Conservation (phyloP, 2,113 vertebrate genomes). For the Scophthalmus maximus region DNA sequence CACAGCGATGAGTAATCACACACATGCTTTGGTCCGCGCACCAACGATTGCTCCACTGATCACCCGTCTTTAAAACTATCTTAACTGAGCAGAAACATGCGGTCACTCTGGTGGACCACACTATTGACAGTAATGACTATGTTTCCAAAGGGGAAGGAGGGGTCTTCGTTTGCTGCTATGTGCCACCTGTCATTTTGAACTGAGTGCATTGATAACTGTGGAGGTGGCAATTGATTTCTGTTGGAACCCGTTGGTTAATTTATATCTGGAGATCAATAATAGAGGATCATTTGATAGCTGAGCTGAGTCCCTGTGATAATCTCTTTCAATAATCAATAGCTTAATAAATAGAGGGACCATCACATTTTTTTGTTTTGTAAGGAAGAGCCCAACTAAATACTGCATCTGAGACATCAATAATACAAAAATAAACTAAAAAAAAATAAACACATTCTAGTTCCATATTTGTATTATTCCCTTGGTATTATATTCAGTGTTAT, state of each 20-base stretch:
- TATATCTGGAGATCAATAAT: slow-evolving; percentile 14
- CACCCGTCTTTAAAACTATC: slow-evolving; percentile 22
- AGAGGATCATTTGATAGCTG: not conserved
- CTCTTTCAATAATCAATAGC: not conserved
- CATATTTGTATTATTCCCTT: too few species aligned
- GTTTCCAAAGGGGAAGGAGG: not conserved
- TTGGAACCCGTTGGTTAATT: slow-evolving; percentile 13
- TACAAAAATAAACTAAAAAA: too few species aligned
- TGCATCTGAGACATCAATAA: not conserved
- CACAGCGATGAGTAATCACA: slow-evolving; percentile 31
- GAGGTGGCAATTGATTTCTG: slow-evolving; percentile 33
- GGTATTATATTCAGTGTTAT: too few species aligned
- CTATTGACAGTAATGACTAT: slow-evolving; percentile 31
- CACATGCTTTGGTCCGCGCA: slow-evolving; percentile 6
- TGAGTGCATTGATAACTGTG: not conserved
- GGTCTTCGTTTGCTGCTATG: not conserved
- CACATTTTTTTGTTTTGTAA: not conserved
- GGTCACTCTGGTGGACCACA: slow-evolving; percentile 1
- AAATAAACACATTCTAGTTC: too few species aligned
- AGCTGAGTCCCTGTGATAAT: slow-evolving; percentile 5
- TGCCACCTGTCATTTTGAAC: not conserved
- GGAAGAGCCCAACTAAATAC: not conserved
- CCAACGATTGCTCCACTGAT: slow-evolving; percentile 38
- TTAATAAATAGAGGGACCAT: not conserved
- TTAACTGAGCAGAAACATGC: slow-evolving; percentile 27